phyloP scores from a whole-genome alignment of 1,140 invertebrate species.

The Drosophila kurseongensis region DNA sequence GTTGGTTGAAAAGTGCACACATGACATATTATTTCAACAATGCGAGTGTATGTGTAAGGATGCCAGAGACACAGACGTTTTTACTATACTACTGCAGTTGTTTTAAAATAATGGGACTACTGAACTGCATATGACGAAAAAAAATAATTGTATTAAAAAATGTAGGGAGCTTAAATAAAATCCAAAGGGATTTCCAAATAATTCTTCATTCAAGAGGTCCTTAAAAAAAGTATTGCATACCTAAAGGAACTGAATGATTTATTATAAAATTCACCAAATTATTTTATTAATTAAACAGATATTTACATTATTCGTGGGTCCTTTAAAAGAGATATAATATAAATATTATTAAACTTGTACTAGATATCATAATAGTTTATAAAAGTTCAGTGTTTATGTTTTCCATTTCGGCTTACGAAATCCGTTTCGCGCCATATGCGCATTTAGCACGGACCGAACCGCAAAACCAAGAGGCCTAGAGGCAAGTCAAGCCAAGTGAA shows the following conservation, averaged over 20 bases:
- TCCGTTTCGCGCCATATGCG: constrained; percentile 79
- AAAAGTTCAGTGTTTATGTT: constrained; percentile 13
- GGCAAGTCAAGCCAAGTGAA: constrained; percentile 60
- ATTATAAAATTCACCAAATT: no score
- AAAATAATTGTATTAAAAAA: neutral
- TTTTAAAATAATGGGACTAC: constrained; percentile 2
- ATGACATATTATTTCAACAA: constrained; percentile 72
- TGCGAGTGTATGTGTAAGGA: constrained; percentile 14
- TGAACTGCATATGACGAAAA: neutral
- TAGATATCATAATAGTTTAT: neutral
- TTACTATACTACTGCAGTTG: neutral
- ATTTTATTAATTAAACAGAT: no score
- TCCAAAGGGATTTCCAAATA: no score
- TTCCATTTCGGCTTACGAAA: constrained; percentile 46
- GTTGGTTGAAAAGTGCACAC: constrained; percentile 64
- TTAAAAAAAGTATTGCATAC: no score
- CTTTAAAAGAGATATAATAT: no score
- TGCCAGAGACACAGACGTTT: constrained; percentile 14
- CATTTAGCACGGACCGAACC: constrained; percentile 73
- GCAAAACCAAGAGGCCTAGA: constrained; percentile 51
- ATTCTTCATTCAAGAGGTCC: no score
- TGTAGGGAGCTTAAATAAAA: no score
- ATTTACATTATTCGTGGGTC: no score
- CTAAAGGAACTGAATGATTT: no score
- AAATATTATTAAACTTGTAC: neutral